These are phyloP conservation scores for Siphlonurus alternatus DNA, from an alignment of 2,888 invertebrate genomes.

Conservation along the genomic window DNA sequence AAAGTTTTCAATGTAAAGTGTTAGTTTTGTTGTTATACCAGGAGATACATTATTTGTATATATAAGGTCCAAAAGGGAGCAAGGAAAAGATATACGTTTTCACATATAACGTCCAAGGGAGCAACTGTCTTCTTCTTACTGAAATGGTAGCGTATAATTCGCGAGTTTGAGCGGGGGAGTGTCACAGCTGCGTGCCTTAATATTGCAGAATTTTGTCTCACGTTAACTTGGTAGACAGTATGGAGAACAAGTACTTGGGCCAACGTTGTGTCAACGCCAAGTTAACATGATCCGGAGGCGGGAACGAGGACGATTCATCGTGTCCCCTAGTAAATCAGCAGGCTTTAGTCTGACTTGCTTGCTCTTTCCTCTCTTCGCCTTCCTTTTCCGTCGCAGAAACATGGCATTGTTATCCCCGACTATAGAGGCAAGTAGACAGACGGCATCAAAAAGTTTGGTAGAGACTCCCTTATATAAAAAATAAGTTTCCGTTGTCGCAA, in stretches of 20 bases:
- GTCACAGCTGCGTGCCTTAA: background rate
- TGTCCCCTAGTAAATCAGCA: background rate
- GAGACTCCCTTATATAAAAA: too few relatives aligned
- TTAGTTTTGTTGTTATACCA: background rate
- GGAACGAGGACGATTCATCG: background rate
- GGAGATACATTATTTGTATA: background rate
- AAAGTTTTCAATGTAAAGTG: background rate
- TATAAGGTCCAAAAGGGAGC: too few relatives aligned
- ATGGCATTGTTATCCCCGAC: background rate
- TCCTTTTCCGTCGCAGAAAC: background rate
- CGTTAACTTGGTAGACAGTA: background rate
- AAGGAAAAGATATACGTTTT: too few relatives aligned
- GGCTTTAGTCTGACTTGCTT: too few relatives aligned
- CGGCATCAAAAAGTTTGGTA: too few relatives aligned
- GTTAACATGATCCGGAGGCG: background rate
- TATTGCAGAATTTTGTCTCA: background rate
- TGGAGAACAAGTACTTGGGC: background rate
- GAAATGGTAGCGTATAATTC: background rate
- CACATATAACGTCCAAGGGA: background rate
- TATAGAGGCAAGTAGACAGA: too few relatives aligned
- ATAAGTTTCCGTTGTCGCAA: too few relatives aligned
- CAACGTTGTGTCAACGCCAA: background rate
- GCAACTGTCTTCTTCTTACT: background rate
- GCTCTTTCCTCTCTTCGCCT: background rate
- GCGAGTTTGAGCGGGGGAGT: background rate